phyloP scores from a whole-genome alignment of 2,888 invertebrate genomes.

The Molorchus minor region DNA sequence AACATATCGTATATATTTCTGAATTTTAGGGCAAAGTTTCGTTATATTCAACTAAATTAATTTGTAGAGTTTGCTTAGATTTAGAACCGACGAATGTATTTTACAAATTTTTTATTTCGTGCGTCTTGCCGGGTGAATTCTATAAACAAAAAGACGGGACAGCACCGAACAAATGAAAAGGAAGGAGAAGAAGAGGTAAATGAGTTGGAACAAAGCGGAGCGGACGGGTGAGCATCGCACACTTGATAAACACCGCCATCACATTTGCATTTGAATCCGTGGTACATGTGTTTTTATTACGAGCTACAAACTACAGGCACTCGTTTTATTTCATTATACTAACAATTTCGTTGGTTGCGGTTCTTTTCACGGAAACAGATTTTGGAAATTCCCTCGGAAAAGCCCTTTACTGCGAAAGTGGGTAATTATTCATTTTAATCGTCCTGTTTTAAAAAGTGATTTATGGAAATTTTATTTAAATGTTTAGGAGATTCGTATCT shows the following conservation, averaged over 20 bases:
- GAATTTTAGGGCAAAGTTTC: no score
- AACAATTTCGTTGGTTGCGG: conserved; percentile 33
- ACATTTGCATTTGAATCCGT: conserved; percentile 62
- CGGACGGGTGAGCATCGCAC: conserved; percentile 55
- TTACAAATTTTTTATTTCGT: conserved; percentile 48
- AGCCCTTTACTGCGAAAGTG: no score
- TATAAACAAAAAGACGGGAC: conserved; percentile 55
- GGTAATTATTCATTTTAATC: no score
- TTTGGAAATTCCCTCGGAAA: conserved; percentile 19
- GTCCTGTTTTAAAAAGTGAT: no score
- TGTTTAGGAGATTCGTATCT: no score
- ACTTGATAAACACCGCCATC: conserved; percentile 61
- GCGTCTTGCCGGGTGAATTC: conserved; percentile 43
- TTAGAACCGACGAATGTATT: conserved; percentile 20
- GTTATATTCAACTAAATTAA: no score
- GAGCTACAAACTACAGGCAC: conserved; percentile 36
- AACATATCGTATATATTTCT: no score
- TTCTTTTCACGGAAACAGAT: conserved; percentile 25
- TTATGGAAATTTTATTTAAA: no score
- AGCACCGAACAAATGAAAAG: conserved; percentile 59
- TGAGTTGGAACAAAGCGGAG: conserved; percentile 61
- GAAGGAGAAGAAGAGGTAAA: conserved; percentile 62
- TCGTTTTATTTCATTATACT: conserved; percentile 33
- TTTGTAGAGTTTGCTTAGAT: neutral
- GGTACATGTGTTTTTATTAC: conserved; percentile 54